Evolutionary conservation across 2,888 invertebrate genomes (phyloP), one percentile per base, ranked within the genome.

Genomic region (Holacanthella duospinosa): DNA sequence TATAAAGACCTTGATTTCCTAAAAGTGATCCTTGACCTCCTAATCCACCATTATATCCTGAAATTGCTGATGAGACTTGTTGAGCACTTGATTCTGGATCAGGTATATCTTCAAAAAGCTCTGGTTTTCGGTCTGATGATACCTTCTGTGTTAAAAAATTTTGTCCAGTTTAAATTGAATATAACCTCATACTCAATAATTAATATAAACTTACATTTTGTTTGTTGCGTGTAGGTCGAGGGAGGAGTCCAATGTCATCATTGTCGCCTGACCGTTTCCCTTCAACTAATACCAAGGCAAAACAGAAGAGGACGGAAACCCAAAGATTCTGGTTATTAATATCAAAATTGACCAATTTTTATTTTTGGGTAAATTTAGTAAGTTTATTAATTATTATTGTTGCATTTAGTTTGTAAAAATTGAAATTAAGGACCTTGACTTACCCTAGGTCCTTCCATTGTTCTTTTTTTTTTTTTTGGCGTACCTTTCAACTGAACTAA

Each of bases 71-170:
- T 4, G 12, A n/a, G 16, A 48, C 48, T 48, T 48, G 48, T 21
- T 48, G 48, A 4, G 48, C 48, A 48, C 48, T 48, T 21, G 48
- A 48, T 21, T 48, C 48, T n/a, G 48, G 48, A 21, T 48, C 48
- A n/a, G 48, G 48, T 16, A 48, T 9, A 16, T 21, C 48, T 16
- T 9, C 21, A 21, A 48, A 48, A 4, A 48, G 48, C 48, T 21
- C 48, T 48, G 12, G 48, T 21, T 48, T 48, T 21, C 21, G 36
- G 36, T 36, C 36, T 9, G 36, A 36, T 6, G 36, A 6, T n/a
- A n/a, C n/a, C n/a, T n/a, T n/a, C n/a, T n/a, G n/a, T n/a, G n/a
- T n/a, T n/a, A n/a, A n/a, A n/a, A n/a, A n/a, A n/a, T n/a, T n/a
- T n/a, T n/a, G n/a, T n/a, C n/a, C n/a, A n/a, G n/a, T n/a, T n/a